Conservation (phyloP, 2,888 invertebrate species). For the Diarsia rubi region DNA sequence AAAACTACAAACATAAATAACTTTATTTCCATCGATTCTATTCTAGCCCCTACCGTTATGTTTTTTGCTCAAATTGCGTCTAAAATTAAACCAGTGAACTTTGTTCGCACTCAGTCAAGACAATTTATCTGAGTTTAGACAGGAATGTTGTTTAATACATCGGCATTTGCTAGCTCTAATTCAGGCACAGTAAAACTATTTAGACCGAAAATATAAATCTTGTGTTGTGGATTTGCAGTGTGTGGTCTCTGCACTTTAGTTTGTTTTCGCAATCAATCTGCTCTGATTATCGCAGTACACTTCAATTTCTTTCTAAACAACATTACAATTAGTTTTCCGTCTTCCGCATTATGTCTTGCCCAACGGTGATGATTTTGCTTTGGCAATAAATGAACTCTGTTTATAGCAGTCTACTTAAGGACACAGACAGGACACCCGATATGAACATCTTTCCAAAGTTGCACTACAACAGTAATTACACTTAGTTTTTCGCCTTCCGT, state of each 20-base stretch:
- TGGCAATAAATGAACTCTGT: background rate
- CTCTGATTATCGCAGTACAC: background rate
- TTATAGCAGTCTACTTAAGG: background rate
- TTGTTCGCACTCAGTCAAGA: slow-evolving; percentile 37
- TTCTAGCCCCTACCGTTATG: background rate
- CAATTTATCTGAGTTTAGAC: slow-evolving; percentile 45
- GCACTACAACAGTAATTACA: background rate
- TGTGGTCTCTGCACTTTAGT: slow-evolving; percentile 23
- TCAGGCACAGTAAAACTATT: slow-evolving; percentile 20
- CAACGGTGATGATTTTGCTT: background rate
- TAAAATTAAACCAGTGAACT: slow-evolving; percentile 51
- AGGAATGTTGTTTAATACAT: slow-evolving; percentile 41
- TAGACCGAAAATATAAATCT: slow-evolving; percentile 20
- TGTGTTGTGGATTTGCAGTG: slow-evolving; percentile 14
- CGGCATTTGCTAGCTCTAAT: slow-evolving; percentile 35
- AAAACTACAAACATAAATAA: slow-evolving; percentile 1
- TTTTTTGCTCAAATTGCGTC: slow-evolving; percentile 33
- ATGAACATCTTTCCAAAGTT: no score
- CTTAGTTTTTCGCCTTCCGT: background rate
- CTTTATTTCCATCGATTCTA: slow-evolving; percentile 19
- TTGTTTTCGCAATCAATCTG: slow-evolving; percentile 8
- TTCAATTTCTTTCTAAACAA: background rate
- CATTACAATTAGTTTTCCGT: background rate
- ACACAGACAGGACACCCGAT: no score
- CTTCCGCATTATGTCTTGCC: background rate